Base-by-base conservation (phyloP, 1,140 invertebrate species). In the Oncopeltus fasciatus region DNA sequence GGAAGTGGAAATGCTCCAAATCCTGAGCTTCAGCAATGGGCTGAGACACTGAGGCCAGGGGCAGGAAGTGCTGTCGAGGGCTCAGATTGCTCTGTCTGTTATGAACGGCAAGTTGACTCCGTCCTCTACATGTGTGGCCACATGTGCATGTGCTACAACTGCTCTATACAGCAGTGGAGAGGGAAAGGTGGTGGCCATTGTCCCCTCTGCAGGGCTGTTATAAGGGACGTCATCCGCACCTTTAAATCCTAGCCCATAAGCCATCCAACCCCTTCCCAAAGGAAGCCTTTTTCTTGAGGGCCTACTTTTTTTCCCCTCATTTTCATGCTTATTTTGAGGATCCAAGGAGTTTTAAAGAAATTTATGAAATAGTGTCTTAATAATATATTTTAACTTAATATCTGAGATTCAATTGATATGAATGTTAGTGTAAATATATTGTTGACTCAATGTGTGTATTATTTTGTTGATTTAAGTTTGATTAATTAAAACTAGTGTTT, bases 121-220 rank as follows among this genome's bases (percentile, higher is more conserved):
- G 94, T 95, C 21, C 77, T 98, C 20, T 97, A 98, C 71, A 92
- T 88, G 77, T 98, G 95, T 73, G 94, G 95, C 43, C 94, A 98
- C 76, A 95, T 98, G 90, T 98, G 95, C 71, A 95, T 97, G 92
- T 98, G 95, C 72, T 97, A 92, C 70, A 79, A 90, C n/a, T 97
- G 94, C 76, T 93, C 93, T 1, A 80, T 89, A 16, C 86, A 93
- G 67, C 90, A 95, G 70, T 94, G 91, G 87, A 78, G 86, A 44
- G 86, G 88, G 20, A 89, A 88, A 68, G 88, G 89, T 0, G 89
- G 88, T 43, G 89, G 88, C 1, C 87, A 92, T 67, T 98, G 95
- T 74, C 95, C 95, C 0, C 84, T 98, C 20, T 98, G 95, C 72
- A 77, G 94, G 47, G 90, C 92, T 4, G 79, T 84, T 18, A 97